Base-by-base conservation (phyloP, 2,113 vertebrate genomes). In the Pedionomus torquatus region DNA sequence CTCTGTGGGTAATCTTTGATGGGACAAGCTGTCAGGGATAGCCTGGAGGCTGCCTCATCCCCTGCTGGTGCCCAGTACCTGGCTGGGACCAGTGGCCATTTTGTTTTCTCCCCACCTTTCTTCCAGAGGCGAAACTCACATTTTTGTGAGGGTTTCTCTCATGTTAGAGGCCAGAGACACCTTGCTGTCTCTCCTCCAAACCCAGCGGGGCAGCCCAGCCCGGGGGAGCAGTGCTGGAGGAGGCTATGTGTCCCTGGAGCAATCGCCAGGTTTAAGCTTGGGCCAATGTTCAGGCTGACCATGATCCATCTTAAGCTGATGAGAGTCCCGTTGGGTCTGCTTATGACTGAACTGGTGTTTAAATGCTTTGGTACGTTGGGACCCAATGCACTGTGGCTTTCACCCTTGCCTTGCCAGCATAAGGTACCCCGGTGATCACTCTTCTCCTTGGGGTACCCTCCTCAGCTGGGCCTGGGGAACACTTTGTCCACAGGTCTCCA, bases 171-270 rank as follows among this genome's bases (percentile, higher is more conserved):
- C 28, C 61, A 94, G 58, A 60, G 82, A 70, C n/a, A 30, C 58
- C 30, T 8, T 48, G 17, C 19, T 33, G 18, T 82, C 41, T 44
- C 37, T 77, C 31, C 21, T 84, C 20, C 54, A 2, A 7, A 41
- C 9, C 17, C 10, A 10, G 9, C 26, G 14, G 4, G 1, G 55
- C 60, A 89, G 51, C 64, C 37, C 16, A 70, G 54, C 35, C 65
- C 64, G 48, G 1, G 5, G 20, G 31, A 46, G 49, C 15, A 26
- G 35, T 7, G 48, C 76, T 37, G 8, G 43, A 64, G 37, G 48
- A 66, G 55, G 49, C 37, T 58, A 19, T 1, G 0, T 5, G 11
- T 24, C 65, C 26, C 1, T 0, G 0, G 9, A 52, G 16, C 28
- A 15, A 64, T 26, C 64, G 63, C 63, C 48, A 87, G 70, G 48